A percentile compares a stretch with the other conserved stretches of the same genome.
Conservation (phyloP, 2,888 invertebrate species). For the Ctenicera cuprea region DNA sequence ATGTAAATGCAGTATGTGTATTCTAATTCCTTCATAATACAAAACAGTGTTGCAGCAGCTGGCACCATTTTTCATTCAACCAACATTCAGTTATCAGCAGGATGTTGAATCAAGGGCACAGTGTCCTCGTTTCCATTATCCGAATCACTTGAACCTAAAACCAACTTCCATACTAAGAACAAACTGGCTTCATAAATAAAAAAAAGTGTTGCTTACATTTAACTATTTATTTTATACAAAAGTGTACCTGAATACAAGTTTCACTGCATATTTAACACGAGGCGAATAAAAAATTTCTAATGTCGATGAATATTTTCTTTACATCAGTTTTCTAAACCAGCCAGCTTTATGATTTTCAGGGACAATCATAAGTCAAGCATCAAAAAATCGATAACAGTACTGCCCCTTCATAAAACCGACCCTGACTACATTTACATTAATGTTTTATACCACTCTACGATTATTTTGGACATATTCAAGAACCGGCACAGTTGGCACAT, state of each 20-base stretch:
- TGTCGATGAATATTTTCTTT: constrained; percentile 7
- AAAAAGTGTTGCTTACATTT: constrained; percentile 27
- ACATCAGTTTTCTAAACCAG: constrained; percentile 7
- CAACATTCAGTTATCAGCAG: constrained; percentile 27
- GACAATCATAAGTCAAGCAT: neutral
- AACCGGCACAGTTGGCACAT: constrained; percentile 46
- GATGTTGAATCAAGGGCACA: constrained; percentile 38
- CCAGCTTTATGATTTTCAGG: neutral
- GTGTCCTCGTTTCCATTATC: constrained; percentile 34
- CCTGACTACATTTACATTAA: neutral
- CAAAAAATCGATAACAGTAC: neutral
- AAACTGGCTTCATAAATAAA: constrained; percentile 15
- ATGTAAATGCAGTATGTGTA: constrained; percentile 8
- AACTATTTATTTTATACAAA: constrained; percentile 49
- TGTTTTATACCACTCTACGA: constrained; percentile 6
- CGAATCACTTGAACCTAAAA: constrained; percentile 43
- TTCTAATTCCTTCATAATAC: neutral
- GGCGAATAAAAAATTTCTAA: constrained; percentile 23
- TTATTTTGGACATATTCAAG: constrained; percentile 7
- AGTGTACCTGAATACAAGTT: constrained; percentile 45
- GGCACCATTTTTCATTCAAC: neutral
- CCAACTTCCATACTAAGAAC: constrained; percentile 44
- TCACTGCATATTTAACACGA: constrained; percentile 26
- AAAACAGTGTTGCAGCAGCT: neutral
- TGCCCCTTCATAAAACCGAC: neutral